A percentile compares a stretch with the other conserved stretches of the same genome.
These are phyloP conservation scores for Nectonema munidae DNA, from an alignment of 2,888 invertebrate species.

Conservation along the genomic window DNA sequence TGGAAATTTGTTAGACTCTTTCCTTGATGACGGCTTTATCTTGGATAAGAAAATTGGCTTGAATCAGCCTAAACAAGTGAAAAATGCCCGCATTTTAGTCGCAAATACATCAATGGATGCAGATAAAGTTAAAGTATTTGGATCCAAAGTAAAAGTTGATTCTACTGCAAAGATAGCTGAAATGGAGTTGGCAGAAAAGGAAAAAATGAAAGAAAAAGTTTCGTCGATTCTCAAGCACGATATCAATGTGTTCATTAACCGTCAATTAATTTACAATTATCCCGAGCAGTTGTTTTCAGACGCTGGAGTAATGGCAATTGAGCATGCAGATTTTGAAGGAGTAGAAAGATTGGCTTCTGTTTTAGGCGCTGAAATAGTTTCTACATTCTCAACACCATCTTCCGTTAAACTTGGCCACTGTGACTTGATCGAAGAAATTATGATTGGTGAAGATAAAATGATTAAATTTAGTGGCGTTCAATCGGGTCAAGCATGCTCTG, in stretches of 20 bases:
- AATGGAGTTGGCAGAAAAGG: slow-evolving; percentile 77
- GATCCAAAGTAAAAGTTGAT: slow-evolving; percentile 41
- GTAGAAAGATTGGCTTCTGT: slow-evolving; percentile 83
- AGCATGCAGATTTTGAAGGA: slow-evolving; percentile 97
- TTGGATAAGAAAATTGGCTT: slow-evolving; percentile 83
- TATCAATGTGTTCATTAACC: slow-evolving; percentile 85
- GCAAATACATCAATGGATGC: slow-evolving; percentile 99
- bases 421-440: slow-evolving; percentile 74
- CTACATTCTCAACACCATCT: slow-evolving; percentile 58
- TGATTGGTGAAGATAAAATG: slow-evolving; percentile 83
- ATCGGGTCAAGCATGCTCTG: slow-evolving; percentile 79
- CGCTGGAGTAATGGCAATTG: slow-evolving; percentile 89
- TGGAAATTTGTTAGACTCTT: slow-evolving; percentile 63
- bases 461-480: slow-evolving; percentile 45
- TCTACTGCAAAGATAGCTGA: slow-evolving; percentile 51
- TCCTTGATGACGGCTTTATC: slow-evolving; percentile 58
- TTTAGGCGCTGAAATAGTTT: slow-evolving; percentile 56
- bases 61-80: slow-evolving; percentile 71
- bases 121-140: slow-evolving; percentile 73
- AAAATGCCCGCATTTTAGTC: slow-evolving; percentile 76
- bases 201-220: slow-evolving; percentile 98
- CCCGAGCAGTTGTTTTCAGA: slow-evolving; percentile 97
- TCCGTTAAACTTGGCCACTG: slow-evolving; percentile 65
- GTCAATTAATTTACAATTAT: slow-evolving; percentile 95
- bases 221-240: slow-evolving; percentile 69